phyloP scores from a whole-genome alignment of 2,888 invertebrate species.

The Dromius quadrimaculatus region DNA sequence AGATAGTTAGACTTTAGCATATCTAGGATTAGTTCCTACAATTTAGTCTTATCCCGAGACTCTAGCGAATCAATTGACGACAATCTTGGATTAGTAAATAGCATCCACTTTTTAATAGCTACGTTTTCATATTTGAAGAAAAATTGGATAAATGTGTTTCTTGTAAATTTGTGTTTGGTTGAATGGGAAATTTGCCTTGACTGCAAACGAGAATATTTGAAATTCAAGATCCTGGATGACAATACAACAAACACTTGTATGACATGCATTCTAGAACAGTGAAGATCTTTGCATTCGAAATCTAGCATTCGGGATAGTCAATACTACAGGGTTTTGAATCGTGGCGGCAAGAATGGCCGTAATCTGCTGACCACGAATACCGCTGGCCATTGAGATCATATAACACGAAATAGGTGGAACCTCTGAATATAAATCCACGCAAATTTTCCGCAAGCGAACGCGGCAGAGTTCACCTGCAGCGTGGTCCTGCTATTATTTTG shows the following conservation, averaged over 20 bases:
- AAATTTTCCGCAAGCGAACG: slow-evolving; percentile 58
- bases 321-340: slow-evolving; percentile 21
- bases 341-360: slow-evolving; percentile 30
- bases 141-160: too few species aligned
- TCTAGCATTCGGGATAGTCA: not conserved
- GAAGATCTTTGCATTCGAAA: not conserved
- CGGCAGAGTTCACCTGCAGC: slow-evolving; percentile 54
- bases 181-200: too few species aligned
- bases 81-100: too few species aligned
- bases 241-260: slow-evolving; percentile 4
- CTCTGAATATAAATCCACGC: slow-evolving; percentile 61
- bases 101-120: too few species aligned
- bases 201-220: not conserved
- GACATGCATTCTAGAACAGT: not conserved
- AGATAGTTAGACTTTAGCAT: not conserved
- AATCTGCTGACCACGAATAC: slow-evolving; percentile 52
- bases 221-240: not conserved
- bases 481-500: slow-evolving; percentile 25
- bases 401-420: slow-evolving; percentile 61
- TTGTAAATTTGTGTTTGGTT: too few species aligned
- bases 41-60: not conserved
- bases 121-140: too few species aligned
- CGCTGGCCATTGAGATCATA: slow-evolving; percentile 58
- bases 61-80: too few species aligned
- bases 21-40: not conserved